Conservation (phyloP, 2,113 vertebrate genomes). For the Pseudopodoces humilis region DNA sequence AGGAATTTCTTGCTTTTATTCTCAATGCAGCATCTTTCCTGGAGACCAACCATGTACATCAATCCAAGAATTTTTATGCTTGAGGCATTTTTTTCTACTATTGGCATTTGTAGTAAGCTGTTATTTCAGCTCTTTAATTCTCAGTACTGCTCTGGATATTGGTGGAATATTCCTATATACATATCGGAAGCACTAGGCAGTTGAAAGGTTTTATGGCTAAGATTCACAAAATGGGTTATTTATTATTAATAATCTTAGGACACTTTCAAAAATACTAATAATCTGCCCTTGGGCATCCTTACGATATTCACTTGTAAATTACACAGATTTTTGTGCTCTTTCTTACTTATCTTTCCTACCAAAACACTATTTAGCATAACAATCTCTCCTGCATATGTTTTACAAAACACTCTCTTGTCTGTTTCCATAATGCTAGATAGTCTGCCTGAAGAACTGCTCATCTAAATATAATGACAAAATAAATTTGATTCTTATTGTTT, state of each 20-base stretch:
- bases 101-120: neutral
- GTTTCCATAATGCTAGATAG: neutral
- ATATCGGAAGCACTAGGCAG: neutral
- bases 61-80: neutral
- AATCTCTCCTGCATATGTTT: neutral
- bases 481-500: neutral
- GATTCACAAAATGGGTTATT: constrained; percentile 19
- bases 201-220: constrained; percentile 27
- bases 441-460: neutral
- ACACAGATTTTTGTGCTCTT: constrained; percentile 20
- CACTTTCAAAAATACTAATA: constrained; percentile 31
- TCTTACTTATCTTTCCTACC: constrained; percentile 4
- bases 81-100: neutral
- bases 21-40: neutral
- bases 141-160: neutral
- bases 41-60: neutral
- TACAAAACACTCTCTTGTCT: neutral
- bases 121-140: neutral
- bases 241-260: constrained; percentile 38
- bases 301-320: constrained; percentile 36
- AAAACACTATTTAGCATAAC: constrained; percentile 28
- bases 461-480: neutral
- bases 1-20: neutral
- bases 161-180: neutral
- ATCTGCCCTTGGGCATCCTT: constrained; percentile 29